Percentiles rank a stretch among this genome's conserved stretches.
phyloP scores from a whole-genome alignment of 2,113 vertebrate species.

The Python bivittatus region DNA sequence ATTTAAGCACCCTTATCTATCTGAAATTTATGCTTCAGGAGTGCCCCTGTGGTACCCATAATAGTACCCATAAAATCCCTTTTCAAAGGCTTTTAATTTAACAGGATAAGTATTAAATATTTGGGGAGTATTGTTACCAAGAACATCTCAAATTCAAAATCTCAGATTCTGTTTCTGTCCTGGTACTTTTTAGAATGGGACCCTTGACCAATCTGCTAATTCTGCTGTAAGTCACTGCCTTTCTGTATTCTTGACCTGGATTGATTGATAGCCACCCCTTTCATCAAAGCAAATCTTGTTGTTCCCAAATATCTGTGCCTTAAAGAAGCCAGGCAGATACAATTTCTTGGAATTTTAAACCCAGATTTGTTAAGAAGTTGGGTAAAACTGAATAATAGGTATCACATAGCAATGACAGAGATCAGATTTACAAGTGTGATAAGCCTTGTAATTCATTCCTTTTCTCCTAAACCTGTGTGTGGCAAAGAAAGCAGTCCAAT shows the following conservation, averaged over 20 bases:
- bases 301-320: no score
- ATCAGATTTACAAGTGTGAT: background rate
- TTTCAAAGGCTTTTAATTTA: background rate
- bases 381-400: background rate
- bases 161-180: background rate
- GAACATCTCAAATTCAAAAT: background rate
- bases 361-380: background rate
- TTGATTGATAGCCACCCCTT: background rate
- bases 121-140: background rate
- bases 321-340: no score
- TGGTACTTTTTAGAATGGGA: background rate
- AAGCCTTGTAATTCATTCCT: no score
- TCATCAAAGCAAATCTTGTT: background rate
- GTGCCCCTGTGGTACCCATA: background rate
- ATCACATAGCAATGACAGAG: background rate
- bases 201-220: background rate
- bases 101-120: background rate
- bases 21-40: background rate
- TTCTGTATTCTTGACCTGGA: background rate
- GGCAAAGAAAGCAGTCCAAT: no score
- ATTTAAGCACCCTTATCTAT: background rate
- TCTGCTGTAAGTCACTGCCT: background rate
- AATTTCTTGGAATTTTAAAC: background rate
- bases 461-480: no score
- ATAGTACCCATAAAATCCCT: background rate